Base-by-base conservation (phyloP, 2,888 invertebrate genomes). In the Athripsodes cinereus region DNA sequence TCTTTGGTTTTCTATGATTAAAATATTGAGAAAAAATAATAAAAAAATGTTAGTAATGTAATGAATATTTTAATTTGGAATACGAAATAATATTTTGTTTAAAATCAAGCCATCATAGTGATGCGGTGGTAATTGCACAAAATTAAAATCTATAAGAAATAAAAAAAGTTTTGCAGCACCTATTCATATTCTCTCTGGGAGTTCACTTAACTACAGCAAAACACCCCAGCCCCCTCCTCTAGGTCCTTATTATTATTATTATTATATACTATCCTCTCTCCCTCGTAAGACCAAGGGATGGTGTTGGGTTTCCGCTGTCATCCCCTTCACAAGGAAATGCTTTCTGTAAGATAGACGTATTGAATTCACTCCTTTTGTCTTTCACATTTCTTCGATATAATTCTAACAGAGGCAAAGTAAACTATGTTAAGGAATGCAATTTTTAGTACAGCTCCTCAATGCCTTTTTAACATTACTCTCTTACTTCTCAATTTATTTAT, bases 301-400 rank as follows among this genome's bases (percentile, higher is more conserved):
- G 55, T 55, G 50, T 50, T 55, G 55, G 50, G 55, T 55, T 55
- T 46, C 55, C 21, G 19, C 18, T 11, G 44, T 22, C 44, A 21
- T 44, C 50, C 44, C 50, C 20, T 13, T 50, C 55, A 49, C 55
- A 50, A 48, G 49, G 35, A 50, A 50, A 49, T 49, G 50, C 55
- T 55, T 40, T 55, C 50, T 49, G 47, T 26, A 50, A 55, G 50
- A 44, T 20, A 50, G 34, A 22, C 35, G 46, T 46, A 53, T 50
- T 50, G 50, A 50, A 50, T 50, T 50, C 20, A 26, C 50, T 26
- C 21, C 50, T 50, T 26, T 26, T 26, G 50, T 50, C 48, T 48
- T 20, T 18, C 2, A 48, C 48, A 48, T 48, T 21, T 21, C 20
- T 44, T 13, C 44, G 5, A 44, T 44, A 26, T n/a, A n/a, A n/a